These are phyloP conservation scores for Tinamus guttatus DNA, from an alignment of 2,113 vertebrate species.

Conservation along the genomic window DNA sequence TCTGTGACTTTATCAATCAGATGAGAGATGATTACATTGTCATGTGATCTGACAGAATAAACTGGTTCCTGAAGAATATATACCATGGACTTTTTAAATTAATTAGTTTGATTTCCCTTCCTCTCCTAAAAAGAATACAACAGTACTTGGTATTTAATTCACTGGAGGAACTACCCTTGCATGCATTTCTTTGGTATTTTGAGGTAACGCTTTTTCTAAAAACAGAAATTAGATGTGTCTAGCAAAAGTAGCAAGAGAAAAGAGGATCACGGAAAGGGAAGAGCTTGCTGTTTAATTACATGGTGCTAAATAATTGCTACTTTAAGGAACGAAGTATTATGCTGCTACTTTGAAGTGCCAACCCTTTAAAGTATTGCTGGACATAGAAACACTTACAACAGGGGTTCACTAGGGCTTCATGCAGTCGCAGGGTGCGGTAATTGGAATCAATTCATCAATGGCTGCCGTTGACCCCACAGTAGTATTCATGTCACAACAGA, in stretches of 20 bases:
- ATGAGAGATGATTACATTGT: background rate
- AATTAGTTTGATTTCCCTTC: background rate
- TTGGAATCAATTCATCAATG: background rate
- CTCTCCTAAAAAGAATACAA: background rate
- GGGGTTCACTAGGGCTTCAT: background rate
- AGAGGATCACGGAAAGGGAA: background rate
- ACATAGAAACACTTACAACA: background rate
- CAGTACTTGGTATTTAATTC: background rate
- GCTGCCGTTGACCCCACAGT: background rate
- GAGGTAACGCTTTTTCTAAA: background rate
- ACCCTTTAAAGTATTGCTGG: background rate
- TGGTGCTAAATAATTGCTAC: background rate
- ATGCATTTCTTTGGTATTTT: background rate
- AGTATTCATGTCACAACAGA: background rate
- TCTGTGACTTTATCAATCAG: slow-evolving; percentile 63
- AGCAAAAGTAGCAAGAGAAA: background rate
- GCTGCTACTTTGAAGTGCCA: background rate
- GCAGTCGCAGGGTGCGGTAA: background rate
- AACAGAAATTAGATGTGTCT: background rate
- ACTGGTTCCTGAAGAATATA: background rate
- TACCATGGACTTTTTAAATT: background rate
- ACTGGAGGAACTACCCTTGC: background rate
- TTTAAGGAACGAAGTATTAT: background rate
- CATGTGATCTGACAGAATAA: slow-evolving; percentile 27
- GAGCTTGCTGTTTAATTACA: background rate